Percentiles rank a stretch among this genome's conserved stretches.
Evolutionary conservation across 2,797 vertebrate species (phyloP).

Genomic region (Crocidura indochinensis): DNA sequence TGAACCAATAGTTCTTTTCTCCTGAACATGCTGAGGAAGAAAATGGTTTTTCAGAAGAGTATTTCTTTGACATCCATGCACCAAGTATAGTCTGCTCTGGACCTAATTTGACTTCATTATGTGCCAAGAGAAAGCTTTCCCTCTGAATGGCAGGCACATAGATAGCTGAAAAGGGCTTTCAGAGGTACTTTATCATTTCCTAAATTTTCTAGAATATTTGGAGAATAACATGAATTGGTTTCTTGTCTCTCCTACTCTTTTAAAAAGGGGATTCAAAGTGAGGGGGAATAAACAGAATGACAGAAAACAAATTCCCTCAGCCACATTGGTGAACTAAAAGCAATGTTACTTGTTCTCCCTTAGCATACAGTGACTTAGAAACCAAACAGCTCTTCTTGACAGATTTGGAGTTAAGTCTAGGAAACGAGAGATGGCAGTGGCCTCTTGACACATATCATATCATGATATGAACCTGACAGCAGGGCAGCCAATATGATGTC

Average conservation of each 20-base stretch:
- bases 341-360: neutral
- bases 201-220: constrained; percentile 86
- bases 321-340: constrained; percentile 54
- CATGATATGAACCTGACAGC: neutral
- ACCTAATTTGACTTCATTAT: constrained; percentile 87
- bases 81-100: constrained; percentile 85
- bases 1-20: constrained; percentile 60
- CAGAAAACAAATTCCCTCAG: neutral
- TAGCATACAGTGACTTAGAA: neutral
- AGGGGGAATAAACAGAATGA: neutral
- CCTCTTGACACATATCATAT: neutral
- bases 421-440: neutral
- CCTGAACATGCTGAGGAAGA: constrained; percentile 71
- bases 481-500: neutral
- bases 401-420: neutral
- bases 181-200: constrained; percentile 86
- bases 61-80: constrained; percentile 84
- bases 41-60: constrained; percentile 79
- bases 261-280: constrained; percentile 74
- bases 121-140: constrained; percentile 87
- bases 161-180: constrained; percentile 86
- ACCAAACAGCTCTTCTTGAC: neutral
- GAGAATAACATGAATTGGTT: constrained; percentile 87
- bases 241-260: constrained; percentile 79
- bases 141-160: constrained; percentile 85